phyloP scores from a whole-genome alignment of 2,113 vertebrate species.

The Pygoscelis adeliae region DNA sequence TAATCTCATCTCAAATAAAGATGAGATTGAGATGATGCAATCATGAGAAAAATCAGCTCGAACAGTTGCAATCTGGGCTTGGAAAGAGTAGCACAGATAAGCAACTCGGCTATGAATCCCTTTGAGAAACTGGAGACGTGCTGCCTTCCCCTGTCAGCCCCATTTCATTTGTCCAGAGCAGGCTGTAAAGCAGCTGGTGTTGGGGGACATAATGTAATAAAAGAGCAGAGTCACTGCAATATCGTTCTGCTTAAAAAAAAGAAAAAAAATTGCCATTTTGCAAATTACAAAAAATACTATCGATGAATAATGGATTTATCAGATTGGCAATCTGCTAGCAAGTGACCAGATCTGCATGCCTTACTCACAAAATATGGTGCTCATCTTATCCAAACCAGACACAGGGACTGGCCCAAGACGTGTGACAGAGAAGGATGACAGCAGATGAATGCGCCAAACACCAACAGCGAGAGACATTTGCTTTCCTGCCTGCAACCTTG shows the following conservation, averaged over 20 bases:
- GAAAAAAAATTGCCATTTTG: background rate
- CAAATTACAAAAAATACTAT: background rate
- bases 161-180: background rate
- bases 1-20: background rate
- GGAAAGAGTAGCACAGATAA: background rate
- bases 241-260: background rate
- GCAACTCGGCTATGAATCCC: background rate
- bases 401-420: background rate
- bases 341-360: background rate
- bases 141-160: background rate
- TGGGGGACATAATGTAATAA: background rate
- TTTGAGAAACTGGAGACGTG: background rate
- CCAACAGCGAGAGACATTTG: background rate
- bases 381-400: background rate
- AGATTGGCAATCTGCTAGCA: background rate
- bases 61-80: background rate
- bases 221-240: background rate
- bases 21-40: background rate
- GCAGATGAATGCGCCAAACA: background rate
- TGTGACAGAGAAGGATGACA: constrained; percentile 12
- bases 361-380: background rate
- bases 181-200: background rate
- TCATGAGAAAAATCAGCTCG: background rate
- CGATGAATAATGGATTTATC: background rate
- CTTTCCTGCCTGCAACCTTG: background rate